Evolutionary conservation across 2,888 invertebrate genomes (phyloP).

Genomic region (Bombyx huttoni): DNA sequence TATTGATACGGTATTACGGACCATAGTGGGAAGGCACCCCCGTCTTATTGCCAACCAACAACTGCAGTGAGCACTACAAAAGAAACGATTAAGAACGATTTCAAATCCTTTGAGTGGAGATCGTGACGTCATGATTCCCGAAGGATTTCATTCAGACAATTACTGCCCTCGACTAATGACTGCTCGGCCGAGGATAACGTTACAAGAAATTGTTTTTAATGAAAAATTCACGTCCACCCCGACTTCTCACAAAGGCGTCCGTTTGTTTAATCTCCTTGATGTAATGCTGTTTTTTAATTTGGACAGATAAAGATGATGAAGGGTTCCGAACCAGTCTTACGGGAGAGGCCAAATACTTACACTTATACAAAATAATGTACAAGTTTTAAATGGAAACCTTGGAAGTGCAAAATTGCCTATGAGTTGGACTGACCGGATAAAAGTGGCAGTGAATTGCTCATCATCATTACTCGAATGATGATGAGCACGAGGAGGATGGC

Average conservation of each 20-base stretch:
- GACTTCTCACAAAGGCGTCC: background rate
- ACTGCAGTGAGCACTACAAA: slow-evolving; percentile 18
- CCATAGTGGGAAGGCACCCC: too few relatives aligned
- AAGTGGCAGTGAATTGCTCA: too few relatives aligned
- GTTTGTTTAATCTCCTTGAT: slow-evolving; percentile 4
- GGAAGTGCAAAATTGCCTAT: too few relatives aligned
- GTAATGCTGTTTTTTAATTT: slow-evolving; percentile 4
- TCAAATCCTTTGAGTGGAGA: background rate
- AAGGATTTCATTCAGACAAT: slow-evolving; percentile 39
- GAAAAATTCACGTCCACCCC: slow-evolving; percentile 30
- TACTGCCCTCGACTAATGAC: slow-evolving; percentile 39
- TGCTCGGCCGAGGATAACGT: slow-evolving; percentile 35
- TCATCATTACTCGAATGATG: too few relatives aligned
- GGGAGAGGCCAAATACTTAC: background rate
- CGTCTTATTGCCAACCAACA: too few relatives aligned
- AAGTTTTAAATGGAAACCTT: background rate
- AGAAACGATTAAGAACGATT: slow-evolving; percentile 15
- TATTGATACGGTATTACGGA: background rate
- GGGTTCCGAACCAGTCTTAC: background rate
- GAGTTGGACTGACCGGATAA: too few relatives aligned
- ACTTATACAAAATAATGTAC: background rate
- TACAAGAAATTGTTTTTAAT: slow-evolving; percentile 45
- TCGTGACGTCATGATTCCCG: slow-evolving; percentile 17
- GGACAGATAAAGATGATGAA: slow-evolving; percentile 1
- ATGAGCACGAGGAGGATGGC: too few relatives aligned